phyloP scores from a whole-genome alignment of 2,888 invertebrate species.

The Acrocyrtus sp. region DNA sequence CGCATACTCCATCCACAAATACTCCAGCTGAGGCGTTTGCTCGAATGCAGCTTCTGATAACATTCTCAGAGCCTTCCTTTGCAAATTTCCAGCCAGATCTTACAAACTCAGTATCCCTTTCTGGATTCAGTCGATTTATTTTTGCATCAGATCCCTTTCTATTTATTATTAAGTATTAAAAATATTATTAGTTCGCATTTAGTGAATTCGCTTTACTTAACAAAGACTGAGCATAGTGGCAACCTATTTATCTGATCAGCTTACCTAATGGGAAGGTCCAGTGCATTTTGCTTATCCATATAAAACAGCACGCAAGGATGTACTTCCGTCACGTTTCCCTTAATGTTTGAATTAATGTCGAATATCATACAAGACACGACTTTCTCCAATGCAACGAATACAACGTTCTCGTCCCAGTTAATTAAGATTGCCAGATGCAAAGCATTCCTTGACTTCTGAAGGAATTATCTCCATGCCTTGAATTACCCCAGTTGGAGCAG shows the following conservation, averaged over 20 bases:
- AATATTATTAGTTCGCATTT: too few relatives aligned
- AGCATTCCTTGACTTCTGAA: too few relatives aligned
- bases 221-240: too few relatives aligned
- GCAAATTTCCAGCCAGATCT: conserved; percentile 18
- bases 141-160: neutral
- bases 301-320: conserved; percentile 3
- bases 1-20: conserved; percentile 13
- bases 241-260: too few relatives aligned
- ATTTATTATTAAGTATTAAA: too few relatives aligned
- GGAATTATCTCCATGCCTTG: conserved; percentile 11
- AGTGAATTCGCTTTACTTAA: too few relatives aligned
- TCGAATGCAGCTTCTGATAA: conserved; percentile 7
- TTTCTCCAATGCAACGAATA: conserved; percentile 19
- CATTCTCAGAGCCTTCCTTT: conserved; percentile 9
- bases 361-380: conserved; percentile 20
- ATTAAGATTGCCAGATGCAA: too few relatives aligned
- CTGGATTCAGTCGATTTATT: neutral
- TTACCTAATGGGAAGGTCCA: neutral
- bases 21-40: conserved; percentile 27
- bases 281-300: neutral
- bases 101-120: conserved; percentile 22
- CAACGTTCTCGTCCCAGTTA: conserved; percentile 14
- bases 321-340: conserved; percentile 17
- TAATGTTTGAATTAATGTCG: conserved; percentile 16
- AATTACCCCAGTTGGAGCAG: conserved; percentile 14